Evolutionary conservation across 2,797 vertebrate species (phyloP).

Genomic region (Acanthis flammea): DNA sequence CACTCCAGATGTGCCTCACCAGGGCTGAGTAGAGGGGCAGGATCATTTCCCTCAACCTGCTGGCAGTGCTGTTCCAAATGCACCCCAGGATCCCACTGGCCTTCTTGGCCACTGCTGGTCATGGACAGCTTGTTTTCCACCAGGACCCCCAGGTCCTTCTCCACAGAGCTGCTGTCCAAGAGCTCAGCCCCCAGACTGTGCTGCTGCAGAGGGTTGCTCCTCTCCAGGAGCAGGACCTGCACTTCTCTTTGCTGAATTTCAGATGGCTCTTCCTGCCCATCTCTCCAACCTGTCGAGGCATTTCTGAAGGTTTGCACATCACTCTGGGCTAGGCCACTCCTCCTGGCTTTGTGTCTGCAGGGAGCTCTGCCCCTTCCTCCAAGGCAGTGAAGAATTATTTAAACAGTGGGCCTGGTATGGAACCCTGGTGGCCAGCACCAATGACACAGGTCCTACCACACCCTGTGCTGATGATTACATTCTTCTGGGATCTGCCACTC

Average conservation of each 20-base stretch:
- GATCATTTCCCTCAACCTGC: rapidly evolving
- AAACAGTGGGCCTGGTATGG: not conserved
- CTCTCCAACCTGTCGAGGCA: rapidly evolving
- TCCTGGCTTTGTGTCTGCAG: not conserved
- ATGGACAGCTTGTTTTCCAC: not conserved
- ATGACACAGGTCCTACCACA: not conserved
- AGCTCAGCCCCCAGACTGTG: not conserved
- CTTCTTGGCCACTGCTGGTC: not conserved
- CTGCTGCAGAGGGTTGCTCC: not conserved
- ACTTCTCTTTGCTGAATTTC: not conserved
- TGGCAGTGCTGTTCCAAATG: not conserved
- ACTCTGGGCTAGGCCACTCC: not conserved
- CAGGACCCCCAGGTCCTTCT: not conserved
- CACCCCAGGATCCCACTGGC: not conserved
- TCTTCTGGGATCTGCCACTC: not conserved
- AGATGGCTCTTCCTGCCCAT: not conserved
- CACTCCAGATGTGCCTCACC: not conserved
- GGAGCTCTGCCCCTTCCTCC: not conserved
- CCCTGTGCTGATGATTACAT: rapidly evolving
- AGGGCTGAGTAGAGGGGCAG: not conserved
- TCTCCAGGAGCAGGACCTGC: not conserved
- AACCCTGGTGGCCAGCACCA: not conserved
- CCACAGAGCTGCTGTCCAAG: not conserved
- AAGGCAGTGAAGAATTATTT: not conserved
- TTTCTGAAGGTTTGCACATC: not conserved